Conservation (phyloP, 2,113 vertebrate genomes). For the Nematolebias whitei region DNA sequence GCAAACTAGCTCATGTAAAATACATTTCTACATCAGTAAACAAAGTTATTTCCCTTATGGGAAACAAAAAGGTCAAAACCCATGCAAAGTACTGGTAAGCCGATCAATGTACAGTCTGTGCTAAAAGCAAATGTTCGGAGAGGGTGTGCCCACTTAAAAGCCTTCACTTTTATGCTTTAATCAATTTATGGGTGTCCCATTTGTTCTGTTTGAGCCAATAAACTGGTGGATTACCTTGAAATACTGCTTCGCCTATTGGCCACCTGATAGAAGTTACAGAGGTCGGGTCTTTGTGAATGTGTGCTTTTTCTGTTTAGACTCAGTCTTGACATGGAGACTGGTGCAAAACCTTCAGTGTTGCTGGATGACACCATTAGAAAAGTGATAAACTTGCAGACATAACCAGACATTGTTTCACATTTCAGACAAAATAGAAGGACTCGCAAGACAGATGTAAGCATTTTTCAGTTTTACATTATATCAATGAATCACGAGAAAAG, state of each 20-base stretch:
- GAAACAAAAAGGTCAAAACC: slow-evolving; percentile 59
- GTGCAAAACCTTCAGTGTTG: not conserved
- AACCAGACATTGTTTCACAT: not conserved
- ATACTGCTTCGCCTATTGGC: slow-evolving; percentile 68
- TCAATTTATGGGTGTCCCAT: slow-evolving; percentile 76
- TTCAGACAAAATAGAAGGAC: not conserved
- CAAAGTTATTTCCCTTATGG: slow-evolving; percentile 66
- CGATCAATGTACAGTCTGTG: slow-evolving; percentile 75
- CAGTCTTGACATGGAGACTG: slow-evolving; percentile 2
- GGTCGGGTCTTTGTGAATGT: slow-evolving; percentile 10
- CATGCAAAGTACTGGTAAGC: slow-evolving; percentile 61
- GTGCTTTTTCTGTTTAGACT: slow-evolving; percentile 10
- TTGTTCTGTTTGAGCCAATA: slow-evolving; percentile 74
- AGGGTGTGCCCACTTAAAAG: slow-evolving; percentile 60
- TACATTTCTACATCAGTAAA: slow-evolving; percentile 74
- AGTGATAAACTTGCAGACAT: not conserved
- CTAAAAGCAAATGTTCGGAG: slow-evolving; percentile 67
- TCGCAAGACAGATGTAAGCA: not conserved
- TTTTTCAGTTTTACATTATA: not conserved
- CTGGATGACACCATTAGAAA: not conserved
- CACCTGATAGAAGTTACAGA: slow-evolving; percentile 44
- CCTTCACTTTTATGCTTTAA: slow-evolving; percentile 73
- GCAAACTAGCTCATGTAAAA: slow-evolving; percentile 72
- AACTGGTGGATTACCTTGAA: slow-evolving; percentile 72
- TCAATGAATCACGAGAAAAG: not conserved